These are phyloP conservation scores for Engystomops pustulosus DNA, from an alignment of 2,113 vertebrate species.

Conservation along the genomic window DNA sequence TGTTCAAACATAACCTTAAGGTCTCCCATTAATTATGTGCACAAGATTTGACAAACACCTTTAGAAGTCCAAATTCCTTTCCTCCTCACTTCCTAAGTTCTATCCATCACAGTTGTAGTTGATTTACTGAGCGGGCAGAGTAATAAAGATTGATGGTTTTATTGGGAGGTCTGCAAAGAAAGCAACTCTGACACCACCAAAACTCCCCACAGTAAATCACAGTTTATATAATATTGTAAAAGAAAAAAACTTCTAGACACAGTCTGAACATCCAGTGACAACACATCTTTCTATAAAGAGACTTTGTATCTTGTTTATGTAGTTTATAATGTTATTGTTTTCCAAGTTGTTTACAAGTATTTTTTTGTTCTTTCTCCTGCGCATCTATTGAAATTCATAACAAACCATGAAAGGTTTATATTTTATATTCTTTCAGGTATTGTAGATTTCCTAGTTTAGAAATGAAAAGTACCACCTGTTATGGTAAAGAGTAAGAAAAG, in stretches of 20 bases:
- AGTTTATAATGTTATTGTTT: neutral
- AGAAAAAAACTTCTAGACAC: neutral
- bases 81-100: slow-evolving; percentile 15
- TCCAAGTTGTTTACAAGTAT: no score
- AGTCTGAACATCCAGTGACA: neutral
- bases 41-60: slow-evolving; percentile 17
- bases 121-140: slow-evolving; percentile 9
- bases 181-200: neutral
- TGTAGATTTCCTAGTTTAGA: no score
- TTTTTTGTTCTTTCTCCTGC: no score
- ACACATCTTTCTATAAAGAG: neutral
- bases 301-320: neutral
- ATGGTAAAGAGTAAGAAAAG: no score
- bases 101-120: slow-evolving; percentile 28
- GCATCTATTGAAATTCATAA: no score
- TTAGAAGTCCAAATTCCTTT: neutral
- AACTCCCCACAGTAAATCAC: slow-evolving; percentile 7
- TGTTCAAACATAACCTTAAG: neutral
- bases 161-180: neutral
- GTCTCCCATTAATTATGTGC: neutral
- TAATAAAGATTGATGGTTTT: slow-evolving; percentile 48
- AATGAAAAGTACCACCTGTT: no score
- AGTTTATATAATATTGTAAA: neutral
- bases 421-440: no score
- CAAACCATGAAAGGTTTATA: no score